Evolutionary conservation across 2,113 vertebrate genomes (phyloP).

Genomic region (Proteles cristata): DNA sequence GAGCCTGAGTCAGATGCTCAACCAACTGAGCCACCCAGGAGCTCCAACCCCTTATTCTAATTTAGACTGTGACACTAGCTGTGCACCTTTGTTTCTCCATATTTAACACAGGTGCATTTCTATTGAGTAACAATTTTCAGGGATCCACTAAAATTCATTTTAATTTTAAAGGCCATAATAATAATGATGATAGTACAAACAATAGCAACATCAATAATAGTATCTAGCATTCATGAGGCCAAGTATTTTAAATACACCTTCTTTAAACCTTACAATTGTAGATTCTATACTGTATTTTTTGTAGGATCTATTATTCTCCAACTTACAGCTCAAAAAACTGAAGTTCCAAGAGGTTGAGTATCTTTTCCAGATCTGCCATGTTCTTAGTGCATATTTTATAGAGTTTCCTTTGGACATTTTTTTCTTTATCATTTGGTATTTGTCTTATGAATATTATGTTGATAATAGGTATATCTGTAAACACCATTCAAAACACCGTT

Average conservation of each 20-base stretch:
- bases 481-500: background rate
- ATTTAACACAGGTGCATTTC: background rate
- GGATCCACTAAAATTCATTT: background rate
- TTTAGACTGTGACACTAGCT: background rate
- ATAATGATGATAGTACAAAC: background rate
- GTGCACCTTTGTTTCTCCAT: background rate
- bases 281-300: background rate
- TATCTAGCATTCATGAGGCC: background rate
- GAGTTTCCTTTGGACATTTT: background rate
- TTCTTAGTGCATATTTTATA: conserved; percentile 1
- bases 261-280: background rate
- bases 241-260: background rate
- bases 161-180: background rate
- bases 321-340: background rate
- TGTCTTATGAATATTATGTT: background rate
- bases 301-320: background rate
- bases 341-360: background rate
- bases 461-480: background rate
- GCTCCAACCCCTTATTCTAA: background rate
- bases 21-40: no score
- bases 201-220: background rate
- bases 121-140: background rate
- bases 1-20: no score
- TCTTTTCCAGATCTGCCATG: background rate
- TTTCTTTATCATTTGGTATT: background rate